phyloP scores from a whole-genome alignment of 2,888 invertebrate species.

The Caenorhabditis zanzibari region DNA sequence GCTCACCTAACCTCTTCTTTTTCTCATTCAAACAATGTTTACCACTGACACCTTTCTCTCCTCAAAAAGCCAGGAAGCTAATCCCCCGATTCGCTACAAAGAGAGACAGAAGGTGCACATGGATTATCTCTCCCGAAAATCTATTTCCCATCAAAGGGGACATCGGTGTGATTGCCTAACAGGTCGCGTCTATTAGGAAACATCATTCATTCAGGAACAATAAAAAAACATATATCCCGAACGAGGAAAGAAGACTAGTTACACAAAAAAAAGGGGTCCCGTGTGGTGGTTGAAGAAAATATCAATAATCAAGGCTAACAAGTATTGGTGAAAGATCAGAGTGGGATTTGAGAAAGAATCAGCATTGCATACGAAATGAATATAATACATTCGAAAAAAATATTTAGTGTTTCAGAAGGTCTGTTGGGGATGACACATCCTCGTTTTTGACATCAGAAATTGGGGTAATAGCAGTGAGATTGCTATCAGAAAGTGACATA shows the following conservation, averaged over 20 bases:
- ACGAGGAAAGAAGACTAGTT: slow-evolving; percentile 17
- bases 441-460: slow-evolving; percentile 53
- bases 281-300: slow-evolving; percentile 11
- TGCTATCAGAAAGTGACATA: slow-evolving; percentile 53
- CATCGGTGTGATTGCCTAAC: too few relatives aligned
- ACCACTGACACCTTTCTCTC: too few relatives aligned
- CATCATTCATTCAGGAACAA: background rate
- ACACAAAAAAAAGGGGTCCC: slow-evolving; percentile 29
- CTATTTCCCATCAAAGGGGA: too few relatives aligned
- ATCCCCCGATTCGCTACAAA: too few relatives aligned
- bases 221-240: slow-evolving; percentile 9
- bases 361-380: slow-evolving; percentile 54
- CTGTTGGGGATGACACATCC: slow-evolving; percentile 22
- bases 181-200: background rate
- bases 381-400: slow-evolving; percentile 26
- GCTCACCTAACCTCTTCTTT: too few relatives aligned
- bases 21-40: too few relatives aligned
- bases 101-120: too few relatives aligned
- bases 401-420: slow-evolving; percentile 32
- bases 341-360: slow-evolving; percentile 31
- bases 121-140: too few relatives aligned
- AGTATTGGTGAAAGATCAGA: slow-evolving; percentile 34
- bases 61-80: too few relatives aligned
- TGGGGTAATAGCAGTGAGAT: slow-evolving; percentile 62
- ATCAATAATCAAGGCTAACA: slow-evolving; percentile 30